Percentiles rank a stretch among this genome's conserved stretches.
Evolutionary conservation across 2,113 vertebrate genomes (phyloP).

Genomic region (Phrynocephalus versicolor): DNA sequence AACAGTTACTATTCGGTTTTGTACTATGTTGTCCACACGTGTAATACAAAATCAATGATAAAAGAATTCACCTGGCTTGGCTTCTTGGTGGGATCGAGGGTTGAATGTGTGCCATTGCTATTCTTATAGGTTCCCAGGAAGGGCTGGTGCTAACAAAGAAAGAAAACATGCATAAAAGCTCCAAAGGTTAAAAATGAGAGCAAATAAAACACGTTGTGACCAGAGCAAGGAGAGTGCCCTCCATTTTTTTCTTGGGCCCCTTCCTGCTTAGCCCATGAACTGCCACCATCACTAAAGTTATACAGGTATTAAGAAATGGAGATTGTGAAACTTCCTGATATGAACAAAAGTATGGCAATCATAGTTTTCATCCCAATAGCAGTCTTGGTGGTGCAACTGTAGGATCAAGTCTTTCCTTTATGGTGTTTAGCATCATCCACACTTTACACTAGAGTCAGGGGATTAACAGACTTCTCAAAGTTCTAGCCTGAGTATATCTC

Average conservation of each 20-base stretch:
- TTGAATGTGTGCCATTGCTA: conserved; percentile 77
- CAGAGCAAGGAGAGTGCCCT: not conserved
- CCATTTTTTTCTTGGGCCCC: too few relatives aligned
- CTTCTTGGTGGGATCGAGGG: conserved; percentile 64
- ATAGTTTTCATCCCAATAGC: not conserved
- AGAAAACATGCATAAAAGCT: conserved; percentile 17
- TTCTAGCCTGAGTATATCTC: not conserved
- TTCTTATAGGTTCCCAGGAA: conserved; percentile 85
- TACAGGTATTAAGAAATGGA: not conserved
- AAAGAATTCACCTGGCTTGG: conserved; percentile 73
- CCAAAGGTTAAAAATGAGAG: not conserved
- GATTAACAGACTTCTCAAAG: not conserved
- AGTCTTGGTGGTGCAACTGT: too few relatives aligned
- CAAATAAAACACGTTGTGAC: not conserved
- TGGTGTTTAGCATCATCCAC: not conserved
- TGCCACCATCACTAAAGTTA: not conserved
- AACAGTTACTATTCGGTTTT: not conserved
- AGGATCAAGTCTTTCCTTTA: not conserved
- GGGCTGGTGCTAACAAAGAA: conserved; percentile 71
- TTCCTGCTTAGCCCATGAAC: too few relatives aligned
- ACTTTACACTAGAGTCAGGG: not conserved
- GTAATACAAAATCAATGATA: conserved; percentile 9
- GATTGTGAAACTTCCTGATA: not conserved
- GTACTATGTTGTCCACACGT: not conserved
- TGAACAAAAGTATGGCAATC: conserved; percentile 22